Evolutionary conservation across 2,113 vertebrate genomes (phyloP).

Genomic region (Syngnathus scovelli): DNA sequence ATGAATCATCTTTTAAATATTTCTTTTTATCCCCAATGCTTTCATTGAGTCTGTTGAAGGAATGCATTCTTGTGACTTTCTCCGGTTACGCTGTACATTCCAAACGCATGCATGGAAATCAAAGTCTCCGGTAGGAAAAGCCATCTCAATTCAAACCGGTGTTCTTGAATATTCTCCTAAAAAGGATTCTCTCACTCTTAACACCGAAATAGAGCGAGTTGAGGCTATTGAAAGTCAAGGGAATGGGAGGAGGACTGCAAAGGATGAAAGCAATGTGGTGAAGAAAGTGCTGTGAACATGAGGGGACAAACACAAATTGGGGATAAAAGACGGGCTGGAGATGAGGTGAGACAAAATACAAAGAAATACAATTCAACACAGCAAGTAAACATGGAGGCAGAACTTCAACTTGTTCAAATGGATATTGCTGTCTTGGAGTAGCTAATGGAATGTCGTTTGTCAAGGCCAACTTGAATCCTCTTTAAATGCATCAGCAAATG

Average conservation of each 20-base stretch:
- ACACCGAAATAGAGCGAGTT: slow-evolving; percentile 9
- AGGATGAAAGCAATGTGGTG: slow-evolving; percentile 12
- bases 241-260: slow-evolving; percentile 11
- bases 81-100: no score
- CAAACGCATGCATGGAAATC: no score
- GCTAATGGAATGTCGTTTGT: slow-evolving; percentile 42
- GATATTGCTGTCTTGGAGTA: slow-evolving; percentile 21
- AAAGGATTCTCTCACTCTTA: slow-evolving; percentile 9
- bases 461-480: slow-evolving; percentile 21
- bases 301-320: slow-evolving; percentile 8
- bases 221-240: slow-evolving; percentile 5
- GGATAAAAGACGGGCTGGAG: slow-evolving; percentile 3
- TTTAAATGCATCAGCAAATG: slow-evolving; percentile 42
- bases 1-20: no score
- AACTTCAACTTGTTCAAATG: slow-evolving; percentile 13
- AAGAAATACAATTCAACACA: slow-evolving; percentile 10
- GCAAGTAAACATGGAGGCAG: slow-evolving; percentile 10
- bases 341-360: slow-evolving; percentile 16
- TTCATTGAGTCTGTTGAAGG: no score
- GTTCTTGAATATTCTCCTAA: slow-evolving; percentile 10
- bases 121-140: slow-evolving; percentile 22
- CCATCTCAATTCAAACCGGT: slow-evolving; percentile 35
- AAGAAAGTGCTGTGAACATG: slow-evolving; percentile 14
- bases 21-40: no score
- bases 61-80: no score